Evolutionary conservation across 2,797 vertebrate genomes (phyloP).

Genomic region (Danio choprae): DNA sequence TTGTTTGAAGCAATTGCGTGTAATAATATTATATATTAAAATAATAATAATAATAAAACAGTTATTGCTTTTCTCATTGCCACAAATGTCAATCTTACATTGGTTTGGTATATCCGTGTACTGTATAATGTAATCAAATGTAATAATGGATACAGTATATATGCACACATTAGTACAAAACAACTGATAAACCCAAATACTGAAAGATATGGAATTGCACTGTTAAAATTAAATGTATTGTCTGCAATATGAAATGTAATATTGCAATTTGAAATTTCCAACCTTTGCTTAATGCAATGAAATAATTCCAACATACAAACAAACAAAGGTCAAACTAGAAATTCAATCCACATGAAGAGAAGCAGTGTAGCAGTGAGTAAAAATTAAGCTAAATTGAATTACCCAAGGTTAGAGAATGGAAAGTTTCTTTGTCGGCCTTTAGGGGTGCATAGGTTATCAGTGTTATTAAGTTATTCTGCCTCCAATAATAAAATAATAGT

Average conservation of each 20-base stretch:
- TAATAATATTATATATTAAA: too few species aligned
- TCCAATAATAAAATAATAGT: background rate
- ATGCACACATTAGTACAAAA: background rate
- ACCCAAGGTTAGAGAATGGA: background rate
- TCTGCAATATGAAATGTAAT: background rate
- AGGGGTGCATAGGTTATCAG: background rate
- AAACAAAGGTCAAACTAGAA: conserved; percentile 2
- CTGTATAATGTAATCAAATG: too few species aligned
- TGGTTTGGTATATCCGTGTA: too few species aligned
- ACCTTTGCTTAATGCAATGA: background rate
- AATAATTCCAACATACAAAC: background rate
- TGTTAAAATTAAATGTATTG: background rate
- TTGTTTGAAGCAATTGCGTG: too few species aligned
- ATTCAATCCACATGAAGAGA: background rate
- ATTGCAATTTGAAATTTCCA: conserved; percentile 6
- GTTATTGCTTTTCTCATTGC: too few species aligned
- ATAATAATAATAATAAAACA: too few species aligned
- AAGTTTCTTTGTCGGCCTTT: background rate
- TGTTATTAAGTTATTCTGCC: background rate
- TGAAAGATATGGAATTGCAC: background rate
- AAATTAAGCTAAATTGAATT: too few species aligned
- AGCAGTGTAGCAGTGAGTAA: background rate
- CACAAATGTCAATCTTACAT: too few species aligned
- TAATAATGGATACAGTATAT: too few species aligned
- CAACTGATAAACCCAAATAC: background rate